These are phyloP conservation scores for Agonopterix subpropinquella DNA, from an alignment of 2,888 invertebrate genomes.

Conservation along the genomic window DNA sequence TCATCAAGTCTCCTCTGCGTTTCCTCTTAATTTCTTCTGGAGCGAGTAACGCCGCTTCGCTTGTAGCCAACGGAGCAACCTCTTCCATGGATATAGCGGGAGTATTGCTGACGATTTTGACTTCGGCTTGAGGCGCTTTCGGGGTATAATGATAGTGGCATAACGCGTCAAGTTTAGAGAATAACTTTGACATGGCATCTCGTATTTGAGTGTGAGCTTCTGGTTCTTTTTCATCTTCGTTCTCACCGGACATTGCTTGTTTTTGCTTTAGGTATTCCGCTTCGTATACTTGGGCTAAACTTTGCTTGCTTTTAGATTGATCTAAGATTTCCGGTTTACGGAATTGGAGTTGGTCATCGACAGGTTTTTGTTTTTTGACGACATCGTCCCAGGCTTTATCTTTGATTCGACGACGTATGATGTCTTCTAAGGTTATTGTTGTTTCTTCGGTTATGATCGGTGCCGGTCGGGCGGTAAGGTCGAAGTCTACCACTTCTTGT, in stretches of 20 bases:
- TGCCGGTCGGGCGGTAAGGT: constrained; percentile 87
- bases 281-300: constrained; percentile 96
- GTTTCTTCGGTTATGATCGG: constrained; percentile 95
- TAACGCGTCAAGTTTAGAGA: constrained; percentile 92
- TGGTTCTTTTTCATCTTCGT: constrained; percentile 79
- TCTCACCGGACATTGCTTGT: constrained; percentile 71
- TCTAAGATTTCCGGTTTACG: constrained; percentile 92
- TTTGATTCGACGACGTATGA: constrained; percentile 93
- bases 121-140: constrained; percentile 87
- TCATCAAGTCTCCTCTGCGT: constrained; percentile 73
- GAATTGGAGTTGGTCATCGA: constrained; percentile 87
- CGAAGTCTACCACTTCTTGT: constrained; percentile 94
- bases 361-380: constrained; percentile 88
- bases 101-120: constrained; percentile 92
- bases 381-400: constrained; percentile 97
- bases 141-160: constrained; percentile 97
- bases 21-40: constrained; percentile 92
- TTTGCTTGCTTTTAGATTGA: constrained; percentile 95
- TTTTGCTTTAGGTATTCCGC: constrained; percentile 86
- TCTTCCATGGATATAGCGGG: constrained; percentile 96
- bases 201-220: constrained; percentile 87
- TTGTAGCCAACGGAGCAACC: constrained; percentile 92
- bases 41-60: constrained; percentile 89
- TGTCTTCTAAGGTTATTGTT: constrained; percentile 89
- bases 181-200: constrained; percentile 83